Evolutionary conservation across 2,113 vertebrate genomes (phyloP).

Genomic region (Cinclus mexicanus): DNA sequence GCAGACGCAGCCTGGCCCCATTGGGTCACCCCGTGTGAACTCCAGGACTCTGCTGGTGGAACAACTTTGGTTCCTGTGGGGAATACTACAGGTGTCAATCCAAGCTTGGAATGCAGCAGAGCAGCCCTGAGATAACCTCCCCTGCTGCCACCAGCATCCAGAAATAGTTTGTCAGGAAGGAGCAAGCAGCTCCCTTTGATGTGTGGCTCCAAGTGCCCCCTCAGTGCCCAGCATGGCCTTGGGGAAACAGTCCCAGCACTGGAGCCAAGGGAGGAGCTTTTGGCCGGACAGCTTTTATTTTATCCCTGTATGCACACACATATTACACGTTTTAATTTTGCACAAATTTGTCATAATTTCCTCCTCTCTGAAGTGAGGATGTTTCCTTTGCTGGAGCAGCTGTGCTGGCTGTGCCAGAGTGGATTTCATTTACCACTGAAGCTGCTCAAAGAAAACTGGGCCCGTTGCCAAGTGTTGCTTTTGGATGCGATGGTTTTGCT

Average conservation of each 20-base stretch:
- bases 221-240: neutral
- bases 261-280: conserved; percentile 11
- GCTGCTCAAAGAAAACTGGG: conserved; percentile 39
- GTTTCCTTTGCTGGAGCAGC: conserved; percentile 65
- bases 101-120: neutral
- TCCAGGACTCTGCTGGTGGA: accelerated
- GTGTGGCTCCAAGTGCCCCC: neutral
- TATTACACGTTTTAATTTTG: conserved; percentile 28
- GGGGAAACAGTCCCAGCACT: neutral
- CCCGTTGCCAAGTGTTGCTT: conserved; percentile 36
- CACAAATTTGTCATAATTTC: conserved; percentile 45
- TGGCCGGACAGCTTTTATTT: neutral
- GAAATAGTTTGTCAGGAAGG: neutral
- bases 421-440: conserved; percentile 58
- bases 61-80: neutral
- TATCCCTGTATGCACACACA: neutral
- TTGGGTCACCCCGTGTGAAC: neutral
- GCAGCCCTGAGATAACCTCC: neutral
- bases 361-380: conserved; percentile 29
- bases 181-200: neutral
- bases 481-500: conserved; percentile 42
- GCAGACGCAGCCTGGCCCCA: neutral
- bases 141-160: neutral
- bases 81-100: neutral
- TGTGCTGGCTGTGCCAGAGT: conserved; percentile 42